Evolutionary conservation across 2,797 vertebrate species (phyloP).

Genomic region (Hypotaenidia okinawae): DNA sequence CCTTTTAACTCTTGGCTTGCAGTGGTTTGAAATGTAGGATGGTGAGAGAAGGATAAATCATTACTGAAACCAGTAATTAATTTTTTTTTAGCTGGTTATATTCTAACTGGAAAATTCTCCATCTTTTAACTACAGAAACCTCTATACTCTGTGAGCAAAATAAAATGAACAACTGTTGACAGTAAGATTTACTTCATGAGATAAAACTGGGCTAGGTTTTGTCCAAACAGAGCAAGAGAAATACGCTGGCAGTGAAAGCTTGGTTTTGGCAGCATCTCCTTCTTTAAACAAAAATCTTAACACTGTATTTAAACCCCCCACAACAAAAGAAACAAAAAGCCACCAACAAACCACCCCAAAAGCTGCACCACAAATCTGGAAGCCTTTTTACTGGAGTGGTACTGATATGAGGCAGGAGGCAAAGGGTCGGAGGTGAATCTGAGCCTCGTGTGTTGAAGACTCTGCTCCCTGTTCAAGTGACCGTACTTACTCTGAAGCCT

Average conservation of each 20-base stretch:
- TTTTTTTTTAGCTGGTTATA: background rate
- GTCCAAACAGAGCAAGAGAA: background rate
- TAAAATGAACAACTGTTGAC: background rate
- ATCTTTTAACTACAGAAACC: background rate
- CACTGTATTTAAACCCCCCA: fast-evolving
- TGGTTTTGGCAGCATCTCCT: background rate
- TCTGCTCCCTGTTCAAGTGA: background rate
- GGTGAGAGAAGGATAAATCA: background rate
- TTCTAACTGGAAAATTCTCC: background rate
- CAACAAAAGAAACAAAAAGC: too few relatives aligned
- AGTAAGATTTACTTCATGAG: background rate
- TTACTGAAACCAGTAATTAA: background rate
- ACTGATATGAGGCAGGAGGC: background rate
- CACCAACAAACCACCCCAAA: background rate
- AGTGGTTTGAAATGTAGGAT: background rate
- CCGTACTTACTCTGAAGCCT: background rate
- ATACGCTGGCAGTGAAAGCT: background rate
- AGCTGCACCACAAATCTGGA: background rate
- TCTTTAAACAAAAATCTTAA: background rate
- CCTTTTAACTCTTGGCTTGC: background rate
- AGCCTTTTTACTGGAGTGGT: background rate
- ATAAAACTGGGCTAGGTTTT: background rate
- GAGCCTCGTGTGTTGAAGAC: background rate
- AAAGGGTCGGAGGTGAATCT: background rate
- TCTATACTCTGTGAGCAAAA: background rate